Evolutionary conservation across 2,888 invertebrate genomes (phyloP).

Genomic region (Liodrosophila aerea): DNA sequence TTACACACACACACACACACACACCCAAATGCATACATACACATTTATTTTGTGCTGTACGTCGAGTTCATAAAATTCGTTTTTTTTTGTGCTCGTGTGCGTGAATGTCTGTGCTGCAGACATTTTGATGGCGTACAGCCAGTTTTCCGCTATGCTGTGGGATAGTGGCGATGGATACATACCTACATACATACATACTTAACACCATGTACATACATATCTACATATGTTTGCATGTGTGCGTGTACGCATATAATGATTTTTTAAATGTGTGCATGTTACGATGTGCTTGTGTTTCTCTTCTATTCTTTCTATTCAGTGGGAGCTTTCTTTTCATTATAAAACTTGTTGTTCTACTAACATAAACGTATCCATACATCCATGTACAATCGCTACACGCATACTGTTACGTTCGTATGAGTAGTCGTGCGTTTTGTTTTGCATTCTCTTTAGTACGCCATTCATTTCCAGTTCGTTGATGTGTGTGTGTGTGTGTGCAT

Average conservation of each 20-base stretch:
- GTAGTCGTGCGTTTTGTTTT: no score
- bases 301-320: not conserved
- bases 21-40: constrained; percentile 29
- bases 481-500: constrained; percentile 3
- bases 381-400: constrained; percentile 3
- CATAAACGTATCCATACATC: not conserved
- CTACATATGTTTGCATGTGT: constrained; percentile 6
- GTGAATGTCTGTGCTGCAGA: constrained; percentile 56
- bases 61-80: constrained; percentile 36
- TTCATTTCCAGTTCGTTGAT: constrained; percentile 23
- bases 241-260: not conserved
- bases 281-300: not conserved
- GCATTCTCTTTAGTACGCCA: constrained; percentile 32
- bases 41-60: constrained; percentile 46
- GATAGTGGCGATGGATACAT: constrained; percentile 8
- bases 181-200: constrained; percentile 1
- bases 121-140: constrained; percentile 71
- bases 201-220: constrained; percentile 7
- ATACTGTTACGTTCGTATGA: constrained; percentile 28
- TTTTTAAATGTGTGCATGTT: no score
- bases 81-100: constrained; percentile 36
- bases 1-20: constrained; percentile 25
- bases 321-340: not conserved
- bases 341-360: not conserved
- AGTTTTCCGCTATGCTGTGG: constrained; percentile 68